Conservation (phyloP, 2,888 invertebrate genomes). For the Pedicia rivosa region DNA sequence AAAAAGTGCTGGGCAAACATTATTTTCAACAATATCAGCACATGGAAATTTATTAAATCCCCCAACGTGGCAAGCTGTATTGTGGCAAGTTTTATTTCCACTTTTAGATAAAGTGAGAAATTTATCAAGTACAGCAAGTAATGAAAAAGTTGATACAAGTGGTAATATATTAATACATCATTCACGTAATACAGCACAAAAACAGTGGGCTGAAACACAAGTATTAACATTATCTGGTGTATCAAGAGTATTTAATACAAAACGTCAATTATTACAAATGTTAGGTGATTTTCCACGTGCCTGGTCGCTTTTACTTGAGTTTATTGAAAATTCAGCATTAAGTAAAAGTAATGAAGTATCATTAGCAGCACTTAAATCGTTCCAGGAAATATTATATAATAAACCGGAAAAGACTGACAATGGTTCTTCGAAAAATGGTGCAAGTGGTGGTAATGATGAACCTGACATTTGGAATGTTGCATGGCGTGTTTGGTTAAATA, state of each 20-base stretch:
- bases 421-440: conserved; percentile 40
- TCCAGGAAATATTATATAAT: conserved; percentile 83
- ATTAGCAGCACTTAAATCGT: conserved; percentile 87
- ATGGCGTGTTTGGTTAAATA: conserved; percentile 77
- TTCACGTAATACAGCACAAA: conserved; percentile 94
- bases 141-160: conserved; percentile 64
- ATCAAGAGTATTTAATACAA: conserved; percentile 83
- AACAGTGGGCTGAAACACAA: conserved; percentile 98
- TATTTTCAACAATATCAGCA: conserved; percentile 93
- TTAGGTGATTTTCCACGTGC: conserved; percentile 85
- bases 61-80: conserved; percentile 84
- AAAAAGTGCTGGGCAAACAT: conserved; percentile 92
- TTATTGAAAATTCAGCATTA: conserved; percentile 83
- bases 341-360: conserved; percentile 92
- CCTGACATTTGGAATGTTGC: conserved; percentile 61
- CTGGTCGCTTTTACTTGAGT: conserved; percentile 86
- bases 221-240: conserved; percentile 82
- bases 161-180: conserved; percentile 95
- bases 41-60: conserved; percentile 79
- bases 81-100: conserved; percentile 93
- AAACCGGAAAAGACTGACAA: conserved; percentile 39
- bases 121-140: conserved; percentile 46
- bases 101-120: conserved; percentile 78
- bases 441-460: conserved; percentile 28
- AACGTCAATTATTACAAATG: conserved; percentile 65